Conservation (phyloP, 2,888 invertebrate genomes). For the Nomada ruficornis region DNA sequence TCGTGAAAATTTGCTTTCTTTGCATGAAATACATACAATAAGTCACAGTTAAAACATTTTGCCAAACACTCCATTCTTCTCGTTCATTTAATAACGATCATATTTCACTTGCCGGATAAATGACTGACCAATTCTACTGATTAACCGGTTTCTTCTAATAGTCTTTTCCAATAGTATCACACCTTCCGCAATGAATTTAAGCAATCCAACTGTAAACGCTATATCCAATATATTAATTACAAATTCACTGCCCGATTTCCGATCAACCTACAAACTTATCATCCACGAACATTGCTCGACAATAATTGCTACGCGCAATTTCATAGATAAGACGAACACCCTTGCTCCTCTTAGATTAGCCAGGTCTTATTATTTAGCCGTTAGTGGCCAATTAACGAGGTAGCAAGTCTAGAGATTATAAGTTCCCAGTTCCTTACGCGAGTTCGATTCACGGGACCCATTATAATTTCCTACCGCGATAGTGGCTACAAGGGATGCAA, state of each 20-base stretch:
- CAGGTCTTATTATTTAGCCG: conserved; percentile 21
- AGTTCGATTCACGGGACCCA: conserved; percentile 14
- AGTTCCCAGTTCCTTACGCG: conserved; percentile 5
- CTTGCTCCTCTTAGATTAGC: conserved; percentile 10
- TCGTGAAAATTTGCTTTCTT: conserved; percentile 5
- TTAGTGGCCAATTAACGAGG: conserved; percentile 33
- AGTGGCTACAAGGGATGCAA: conserved; percentile 16
- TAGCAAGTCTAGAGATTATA: conserved; percentile 33
- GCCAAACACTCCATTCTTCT: not conserved
- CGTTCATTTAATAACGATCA: not conserved
- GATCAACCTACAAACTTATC: no score
- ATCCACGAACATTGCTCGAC: not conserved
- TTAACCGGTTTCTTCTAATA: no score
- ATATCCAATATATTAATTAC: no score
- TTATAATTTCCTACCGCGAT: conserved; percentile 36
- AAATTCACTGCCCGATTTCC: no score
- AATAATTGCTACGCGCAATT: conserved; percentile 2
- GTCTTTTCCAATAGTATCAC: no score
- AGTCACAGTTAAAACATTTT: not conserved
- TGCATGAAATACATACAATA: not conserved
- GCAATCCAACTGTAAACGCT: no score
- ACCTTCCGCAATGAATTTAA: no score
- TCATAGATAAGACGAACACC: not conserved
- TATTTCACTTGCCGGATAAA: not conserved
- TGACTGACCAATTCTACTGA: no score